phyloP scores from a whole-genome alignment of 2,113 vertebrate genomes.

The Mormyrus lacerda region DNA sequence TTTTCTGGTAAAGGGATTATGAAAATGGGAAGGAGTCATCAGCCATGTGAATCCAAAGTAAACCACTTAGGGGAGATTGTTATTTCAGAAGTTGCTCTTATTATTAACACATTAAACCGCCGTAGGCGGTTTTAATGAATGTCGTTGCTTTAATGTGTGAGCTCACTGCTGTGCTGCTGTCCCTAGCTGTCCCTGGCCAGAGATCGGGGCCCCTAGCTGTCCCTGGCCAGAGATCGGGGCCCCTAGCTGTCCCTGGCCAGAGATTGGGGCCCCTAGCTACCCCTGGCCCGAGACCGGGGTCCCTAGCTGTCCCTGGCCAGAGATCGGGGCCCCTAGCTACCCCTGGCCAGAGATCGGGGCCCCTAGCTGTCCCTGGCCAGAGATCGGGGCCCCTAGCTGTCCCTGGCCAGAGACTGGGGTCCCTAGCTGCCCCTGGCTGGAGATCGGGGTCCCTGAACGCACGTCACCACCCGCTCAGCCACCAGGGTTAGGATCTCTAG shows the following conservation, averaged over 20 bases:
- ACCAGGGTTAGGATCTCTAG: background rate
- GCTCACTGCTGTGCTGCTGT: constrained; percentile 42
- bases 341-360: background rate
- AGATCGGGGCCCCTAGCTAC: too few species aligned
- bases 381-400: constrained; percentile 5
- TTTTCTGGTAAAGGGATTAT: background rate
- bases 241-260: background rate
- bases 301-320: too few species aligned
- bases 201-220: too few species aligned
- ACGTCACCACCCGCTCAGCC: too few species aligned
- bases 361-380: background rate
- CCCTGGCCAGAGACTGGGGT: background rate
- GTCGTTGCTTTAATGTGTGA: constrained; percentile 50
- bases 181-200: background rate
- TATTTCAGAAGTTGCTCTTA: constrained; percentile 27
- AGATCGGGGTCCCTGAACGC: background rate
- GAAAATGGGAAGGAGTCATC: constrained; percentile 23
- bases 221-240: background rate
- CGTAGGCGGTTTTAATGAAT: constrained; percentile 51
- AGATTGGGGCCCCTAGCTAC: background rate
- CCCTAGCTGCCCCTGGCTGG: background rate
- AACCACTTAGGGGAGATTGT: constrained; percentile 37
- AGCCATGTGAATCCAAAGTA: constrained; percentile 39
- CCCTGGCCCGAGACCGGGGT: background rate
- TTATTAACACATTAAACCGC: constrained; percentile 52